Base-by-base conservation (phyloP, 2,113 vertebrate species). In the Beaufortia kweichowensis region DNA sequence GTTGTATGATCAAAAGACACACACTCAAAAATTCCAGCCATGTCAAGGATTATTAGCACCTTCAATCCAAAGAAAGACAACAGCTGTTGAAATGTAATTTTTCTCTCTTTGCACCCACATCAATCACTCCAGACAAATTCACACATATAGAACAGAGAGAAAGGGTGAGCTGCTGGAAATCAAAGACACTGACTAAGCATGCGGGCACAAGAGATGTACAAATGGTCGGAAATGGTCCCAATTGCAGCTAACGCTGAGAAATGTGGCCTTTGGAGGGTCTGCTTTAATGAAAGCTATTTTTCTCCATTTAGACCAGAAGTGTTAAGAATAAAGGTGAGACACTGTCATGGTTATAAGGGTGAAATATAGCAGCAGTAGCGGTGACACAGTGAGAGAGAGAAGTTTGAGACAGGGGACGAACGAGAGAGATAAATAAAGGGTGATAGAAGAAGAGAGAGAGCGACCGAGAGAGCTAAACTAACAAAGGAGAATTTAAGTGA, bases 251-350 rank as follows among this genome's bases (percentile, higher is more conserved):
- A 82, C 86, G 78, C 84, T 91, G 90, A 92, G 84, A 56, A 89
- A 92, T 91, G 90, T 90, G 84, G 87, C 89, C 89, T 90, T 90
- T 91, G 85, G 87, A 84, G 85, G 87, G 78, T 82, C 77, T 50
- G 84, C 81, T 80, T 88, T 92, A 93, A 93, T 93, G 90, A 92
- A 92, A 92, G 88, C 90, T 86, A 92, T 93, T 91, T 90, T 91
- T 93, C 91, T 91, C 86, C 83, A 92, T 92, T 91, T 91, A 85
- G 87, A 81, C 82, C 82, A 80, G 86, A 86, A 76, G 81, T 66
- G 75, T 80, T 86, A 79, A 78, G 75, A 82, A 72, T 75, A 84
- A 86, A 87, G 85, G 85, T 85, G 84, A 86, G 81, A 84, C 79
- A 77, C 85, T 78, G 75, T 84, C 78, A 82, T 87, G 81, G 91